Evolutionary conservation across 2,797 vertebrate genomes (phyloP).

Genomic region (Rhabdophis nuchalis): DNA sequence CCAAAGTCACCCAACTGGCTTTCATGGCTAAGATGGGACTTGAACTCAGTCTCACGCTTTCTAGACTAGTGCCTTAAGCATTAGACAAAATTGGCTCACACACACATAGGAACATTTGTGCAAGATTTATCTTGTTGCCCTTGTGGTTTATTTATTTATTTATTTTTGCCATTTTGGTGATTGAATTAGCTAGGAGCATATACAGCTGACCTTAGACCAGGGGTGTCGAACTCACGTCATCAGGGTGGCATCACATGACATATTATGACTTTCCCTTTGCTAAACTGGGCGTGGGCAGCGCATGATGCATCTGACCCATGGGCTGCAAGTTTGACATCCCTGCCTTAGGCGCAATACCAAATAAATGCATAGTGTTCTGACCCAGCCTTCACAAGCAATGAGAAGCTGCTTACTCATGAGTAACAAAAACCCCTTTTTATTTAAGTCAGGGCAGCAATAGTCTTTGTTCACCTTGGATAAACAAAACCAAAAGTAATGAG

Average conservation of each 20-base stretch:
- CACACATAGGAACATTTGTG: not conserved
- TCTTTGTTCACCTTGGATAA: too few relatives aligned
- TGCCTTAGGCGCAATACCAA: not conserved
- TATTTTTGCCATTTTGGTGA: not conserved
- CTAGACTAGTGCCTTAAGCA: not conserved
- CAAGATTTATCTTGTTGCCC: not conserved
- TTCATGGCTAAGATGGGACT: not conserved
- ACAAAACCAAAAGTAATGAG: too few relatives aligned
- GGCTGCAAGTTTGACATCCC: too few relatives aligned
- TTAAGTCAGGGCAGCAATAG: too few relatives aligned
- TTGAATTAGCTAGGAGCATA: not conserved
- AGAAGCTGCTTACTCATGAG: too few relatives aligned
- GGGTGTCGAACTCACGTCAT: too few relatives aligned
- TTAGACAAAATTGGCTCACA: not conserved
- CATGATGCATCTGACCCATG: too few relatives aligned
- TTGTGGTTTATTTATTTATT: not conserved
- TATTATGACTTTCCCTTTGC: too few relatives aligned
- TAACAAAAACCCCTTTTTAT: too few relatives aligned
- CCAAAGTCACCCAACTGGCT: not conserved
- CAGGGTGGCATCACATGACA: too few relatives aligned
- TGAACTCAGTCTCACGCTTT: not conserved
- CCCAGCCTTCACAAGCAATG: too few relatives aligned
- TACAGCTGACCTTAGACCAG: not conserved
- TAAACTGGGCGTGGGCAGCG: too few relatives aligned
- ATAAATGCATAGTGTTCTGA: not conserved